These are phyloP conservation scores for Ranitomeya variabilis DNA, from an alignment of 2,113 vertebrate species.

Conservation along the genomic window DNA sequence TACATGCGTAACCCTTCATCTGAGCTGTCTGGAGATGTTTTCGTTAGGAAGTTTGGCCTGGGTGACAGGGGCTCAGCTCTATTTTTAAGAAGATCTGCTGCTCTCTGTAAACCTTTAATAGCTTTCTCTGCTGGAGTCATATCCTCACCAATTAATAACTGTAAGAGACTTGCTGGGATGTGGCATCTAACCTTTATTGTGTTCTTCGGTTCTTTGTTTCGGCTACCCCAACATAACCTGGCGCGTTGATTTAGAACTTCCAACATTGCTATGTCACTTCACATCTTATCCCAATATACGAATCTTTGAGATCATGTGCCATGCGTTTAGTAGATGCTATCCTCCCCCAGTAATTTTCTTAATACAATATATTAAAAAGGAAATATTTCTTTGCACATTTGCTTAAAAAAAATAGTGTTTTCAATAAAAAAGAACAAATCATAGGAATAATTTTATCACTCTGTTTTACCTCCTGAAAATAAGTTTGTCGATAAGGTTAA, in stretches of 20 bases:
- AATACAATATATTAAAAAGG: too few relatives aligned
- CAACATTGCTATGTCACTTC: constrained; percentile 39
- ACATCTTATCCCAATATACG: neutral
- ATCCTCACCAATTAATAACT: constrained; percentile 71
- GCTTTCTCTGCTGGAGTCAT: constrained; percentile 82
- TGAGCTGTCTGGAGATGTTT: constrained; percentile 79
- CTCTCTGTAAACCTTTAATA: constrained; percentile 79
- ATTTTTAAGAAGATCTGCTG: constrained; percentile 81
- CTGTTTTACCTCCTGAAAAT: too few relatives aligned
- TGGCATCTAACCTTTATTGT: constrained; percentile 69
- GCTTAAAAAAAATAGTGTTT: too few relatives aligned
- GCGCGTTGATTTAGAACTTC: constrained; percentile 67
- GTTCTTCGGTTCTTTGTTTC: constrained; percentile 69
- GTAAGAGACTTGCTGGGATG: constrained; percentile 61
- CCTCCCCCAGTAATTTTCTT: too few relatives aligned
- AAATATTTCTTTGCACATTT: too few relatives aligned
- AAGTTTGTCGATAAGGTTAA: too few relatives aligned
- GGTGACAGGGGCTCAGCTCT: constrained; percentile 85
- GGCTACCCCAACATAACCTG: constrained; percentile 63
- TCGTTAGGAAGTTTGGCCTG: constrained; percentile 92
- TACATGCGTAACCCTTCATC: constrained; percentile 73
- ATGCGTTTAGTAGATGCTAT: neutral
- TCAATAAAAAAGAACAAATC: too few relatives aligned
- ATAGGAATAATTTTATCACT: too few relatives aligned
- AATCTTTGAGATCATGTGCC: neutral